Evolutionary conservation across 2,888 invertebrate genomes (phyloP), one percentile per base, ranked within the genome.

Genomic region (Sinopyrophorus schimmeli): DNA sequence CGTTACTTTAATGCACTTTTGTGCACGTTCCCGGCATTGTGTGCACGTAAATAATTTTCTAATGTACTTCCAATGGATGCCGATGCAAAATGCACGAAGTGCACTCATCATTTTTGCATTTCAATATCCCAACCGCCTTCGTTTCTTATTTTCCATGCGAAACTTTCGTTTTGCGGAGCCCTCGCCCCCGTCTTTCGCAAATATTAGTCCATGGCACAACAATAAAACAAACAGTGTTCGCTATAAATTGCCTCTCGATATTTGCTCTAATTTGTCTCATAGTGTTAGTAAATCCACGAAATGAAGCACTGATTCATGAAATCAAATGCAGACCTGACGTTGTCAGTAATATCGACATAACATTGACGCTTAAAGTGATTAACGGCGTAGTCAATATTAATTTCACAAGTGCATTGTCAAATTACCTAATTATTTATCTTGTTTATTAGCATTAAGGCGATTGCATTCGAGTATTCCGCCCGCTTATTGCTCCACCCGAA

Each of bases 341-440:
- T 48, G 57, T 57, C 55, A 51, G 55, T 51, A 51, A 57, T 53
- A 48, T 35, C 34, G 42, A 46, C 35, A 31, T 47, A 47, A 43
- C 48, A 53, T 55, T 51, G 55, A 55, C 52, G 55, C 49, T 32
- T 35, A 43, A 47, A 47, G 38, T 57, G 59, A 57, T 59, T 55
- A 55, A 57, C 53, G 51, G 35, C 41, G 55, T 43, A 57, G 57
- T 57, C 59, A 53, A 57, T 59, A 59, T 59, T 59, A 59, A 60
- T 60, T n/a, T 59, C 53, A 54, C 51, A 54, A 53, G 48, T 51
- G 49, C 55, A 55, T 44, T 57, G 58, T 59, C 57, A 55, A 48
- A 53, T 54, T 53, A 52, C 46, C 49, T 31, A 41, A 52, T 53
- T 53, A 59, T 59, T 60, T 57, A 59, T 60, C 60, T 53, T 52